Conservation (phyloP, 2,797 vertebrate genomes). For the Platalea minor region DNA sequence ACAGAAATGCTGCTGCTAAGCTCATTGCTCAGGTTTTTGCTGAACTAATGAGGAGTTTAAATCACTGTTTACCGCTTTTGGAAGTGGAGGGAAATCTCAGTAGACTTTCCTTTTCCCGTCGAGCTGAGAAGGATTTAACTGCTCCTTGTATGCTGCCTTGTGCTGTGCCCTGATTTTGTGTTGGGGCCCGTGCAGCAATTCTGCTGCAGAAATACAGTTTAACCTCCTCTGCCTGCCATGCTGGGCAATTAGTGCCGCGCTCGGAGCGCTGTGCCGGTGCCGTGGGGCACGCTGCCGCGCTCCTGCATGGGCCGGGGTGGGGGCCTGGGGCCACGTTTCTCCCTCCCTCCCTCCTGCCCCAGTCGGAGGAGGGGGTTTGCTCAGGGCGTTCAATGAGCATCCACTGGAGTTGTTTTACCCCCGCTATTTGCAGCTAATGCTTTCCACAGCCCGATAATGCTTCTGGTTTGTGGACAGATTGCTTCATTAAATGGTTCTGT, state of each 20-base stretch:
- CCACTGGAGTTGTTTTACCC: not conserved
- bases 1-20: not conserved
- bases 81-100: not conserved
- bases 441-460: not conserved
- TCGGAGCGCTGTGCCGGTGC: accelerated
- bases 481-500: not conserved
- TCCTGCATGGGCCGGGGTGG: not conserved
- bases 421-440: not conserved
- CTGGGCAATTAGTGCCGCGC: accelerated
- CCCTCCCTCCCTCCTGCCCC: not conserved
- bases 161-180: not conserved
- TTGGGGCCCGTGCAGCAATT: not conserved
- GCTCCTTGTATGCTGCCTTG: accelerated
- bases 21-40: not conserved
- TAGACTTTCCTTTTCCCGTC: not conserved
- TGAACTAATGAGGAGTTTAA: slow-evolving; percentile 15
- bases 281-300: accelerated
- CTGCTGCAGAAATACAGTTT: not conserved
- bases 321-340: accelerated
- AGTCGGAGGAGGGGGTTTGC: not conserved
- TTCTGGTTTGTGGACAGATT: not conserved
- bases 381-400: not conserved
- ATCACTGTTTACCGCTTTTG: not conserved
- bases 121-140: not conserved
- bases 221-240: accelerated